phyloP scores from a whole-genome alignment of 2,113 vertebrate genomes.

The Pelodiscus sinensis region DNA sequence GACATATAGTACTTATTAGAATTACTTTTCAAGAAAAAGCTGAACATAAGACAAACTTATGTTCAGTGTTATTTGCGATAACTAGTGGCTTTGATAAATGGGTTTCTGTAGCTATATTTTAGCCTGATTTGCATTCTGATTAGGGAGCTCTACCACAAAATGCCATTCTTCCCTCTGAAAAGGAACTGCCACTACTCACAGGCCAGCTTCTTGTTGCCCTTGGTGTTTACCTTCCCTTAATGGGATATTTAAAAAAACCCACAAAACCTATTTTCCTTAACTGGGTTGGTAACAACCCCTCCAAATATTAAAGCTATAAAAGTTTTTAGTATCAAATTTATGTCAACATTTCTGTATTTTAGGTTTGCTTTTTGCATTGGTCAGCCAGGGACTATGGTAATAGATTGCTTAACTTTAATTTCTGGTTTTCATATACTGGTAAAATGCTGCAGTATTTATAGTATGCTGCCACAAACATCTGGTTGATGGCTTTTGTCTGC shows the following conservation, averaged over 20 bases:
- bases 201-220: background rate
- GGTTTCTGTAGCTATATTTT: constrained; percentile 40
- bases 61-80: constrained; percentile 9
- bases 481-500: constrained; percentile 31
- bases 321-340: background rate
- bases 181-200: background rate
- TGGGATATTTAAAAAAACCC: background rate
- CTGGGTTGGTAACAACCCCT: background rate
- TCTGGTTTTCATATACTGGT: background rate
- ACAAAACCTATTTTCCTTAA: background rate
- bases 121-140: constrained; percentile 22
- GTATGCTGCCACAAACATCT: background rate
- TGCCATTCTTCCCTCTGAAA: background rate
- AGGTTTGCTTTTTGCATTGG: constrained; percentile 33
- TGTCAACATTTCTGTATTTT: background rate
- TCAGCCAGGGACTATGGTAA: constrained; percentile 3
- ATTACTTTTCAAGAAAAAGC: constrained; percentile 16
- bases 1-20: constrained; percentile 36
- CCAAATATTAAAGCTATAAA: background rate
- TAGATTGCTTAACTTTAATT: background rate
- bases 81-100: constrained; percentile 37
- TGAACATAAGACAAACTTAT: constrained; percentile 21
- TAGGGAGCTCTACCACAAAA: constrained; percentile 15
- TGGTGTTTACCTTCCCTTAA: background rate
- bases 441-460: background rate